Evolutionary conservation across 2,888 invertebrate genomes (phyloP).

Genomic region (Disparrhopalites patrizii): DNA sequence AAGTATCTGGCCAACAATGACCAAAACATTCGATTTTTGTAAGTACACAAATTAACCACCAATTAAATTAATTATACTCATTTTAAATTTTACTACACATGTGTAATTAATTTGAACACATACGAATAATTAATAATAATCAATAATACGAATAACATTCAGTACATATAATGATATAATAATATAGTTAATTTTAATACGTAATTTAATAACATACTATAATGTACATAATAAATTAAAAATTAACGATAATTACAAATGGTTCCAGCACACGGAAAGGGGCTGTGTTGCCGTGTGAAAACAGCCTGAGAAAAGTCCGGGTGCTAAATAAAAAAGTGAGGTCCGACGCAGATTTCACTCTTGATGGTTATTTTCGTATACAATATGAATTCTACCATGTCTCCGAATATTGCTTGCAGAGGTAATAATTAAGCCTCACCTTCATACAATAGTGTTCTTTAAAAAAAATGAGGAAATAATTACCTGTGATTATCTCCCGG

Average conservation of each 20-base stretch:
- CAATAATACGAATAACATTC: too few relatives aligned
- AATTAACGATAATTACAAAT: neutral
- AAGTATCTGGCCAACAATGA: too few relatives aligned
- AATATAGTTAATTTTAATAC: neutral
- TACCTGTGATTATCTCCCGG: neutral
- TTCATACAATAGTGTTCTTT: neutral
- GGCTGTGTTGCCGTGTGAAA: too few relatives aligned
- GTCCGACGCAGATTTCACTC: slow-evolving; percentile 1
- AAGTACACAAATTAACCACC: too few relatives aligned
- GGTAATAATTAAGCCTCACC: neutral
- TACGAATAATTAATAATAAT: too few relatives aligned
- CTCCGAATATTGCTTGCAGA: neutral
- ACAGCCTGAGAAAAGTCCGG: neutral
- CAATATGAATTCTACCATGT: neutral
- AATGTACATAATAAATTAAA: neutral
- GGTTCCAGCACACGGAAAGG: too few relatives aligned
- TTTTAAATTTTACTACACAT: too few relatives aligned
- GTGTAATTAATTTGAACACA: too few relatives aligned
- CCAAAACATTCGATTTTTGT: too few relatives aligned
- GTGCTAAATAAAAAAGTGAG: neutral
- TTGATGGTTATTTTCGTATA: neutral
- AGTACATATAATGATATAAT: too few relatives aligned
- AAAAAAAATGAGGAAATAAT: neutral
- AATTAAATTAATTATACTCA: too few relatives aligned
- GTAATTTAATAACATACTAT: neutral